Evolutionary conservation across 2,888 invertebrate genomes (phyloP), one percentile per base, ranked within the genome.

Genomic region (Camponotus fellah): DNA sequence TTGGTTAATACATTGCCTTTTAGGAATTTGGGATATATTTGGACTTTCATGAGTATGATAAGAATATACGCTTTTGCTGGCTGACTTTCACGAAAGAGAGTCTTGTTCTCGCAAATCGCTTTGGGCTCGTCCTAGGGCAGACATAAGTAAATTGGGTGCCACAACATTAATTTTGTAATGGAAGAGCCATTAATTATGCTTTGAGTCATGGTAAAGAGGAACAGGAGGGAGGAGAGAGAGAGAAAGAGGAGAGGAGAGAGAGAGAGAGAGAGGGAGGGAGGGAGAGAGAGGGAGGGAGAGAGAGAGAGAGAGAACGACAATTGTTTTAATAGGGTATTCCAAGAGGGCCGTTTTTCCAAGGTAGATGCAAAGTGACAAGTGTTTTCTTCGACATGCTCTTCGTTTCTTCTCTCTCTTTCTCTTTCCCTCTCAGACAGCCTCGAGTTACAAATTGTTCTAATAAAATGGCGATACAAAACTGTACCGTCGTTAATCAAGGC

Each of bases 361-460:
- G 53, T 32, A 40, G n/a, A 56, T 9, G 62, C 62, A 62, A 74
- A 74, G 68, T 37, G 46, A 37, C 72, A 12, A 72, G 46, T n/a
- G 17, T 37, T 26, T 49, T 77, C 37, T 14, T 40, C 43, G 10
- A 40, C 53, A 17, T 26, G 12, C 56, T 32, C 37, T 4, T 17
- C 40, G 40, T 34, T 26, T 53, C 26, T 26, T 26, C 26, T 26
- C 26, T 26, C 26, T 26, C 26, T 26, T 26, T 26, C 26, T 26
- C 26, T 26, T 26, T 26, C 26, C 2, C 26, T 26, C 49, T 49
- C 6, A 6, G 49, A 34, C 34, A 75, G 32, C 69, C 53, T 32
- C 32, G 43, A 68, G 65, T 88, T 82, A 80, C 81, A 76, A 84
- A 85, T 84, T 71, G 66, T 75, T 83, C 69, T 80, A 56, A 87